Base-by-base conservation (phyloP, 2,113 vertebrate genomes). In the Anseranas semipalmata region DNA sequence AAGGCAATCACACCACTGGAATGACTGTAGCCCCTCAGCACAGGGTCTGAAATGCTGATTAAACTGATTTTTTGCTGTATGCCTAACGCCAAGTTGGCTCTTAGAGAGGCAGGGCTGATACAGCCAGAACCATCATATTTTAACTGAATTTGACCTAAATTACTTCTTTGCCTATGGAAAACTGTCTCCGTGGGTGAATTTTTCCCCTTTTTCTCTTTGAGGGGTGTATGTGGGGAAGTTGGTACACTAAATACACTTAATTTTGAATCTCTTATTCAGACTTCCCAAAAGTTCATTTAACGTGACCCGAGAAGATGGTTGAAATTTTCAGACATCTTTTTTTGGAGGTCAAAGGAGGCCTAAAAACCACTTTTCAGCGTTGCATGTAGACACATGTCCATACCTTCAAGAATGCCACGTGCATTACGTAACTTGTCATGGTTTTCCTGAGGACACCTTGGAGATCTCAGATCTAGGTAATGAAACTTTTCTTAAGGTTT, bases 111-210 rank as follows among this genome's bases (percentile, higher is more conserved):
- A 39, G 12, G 60, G 67, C 58, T 73, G n/a, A 72, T 45, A 50
- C 24, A 83, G 62, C 62, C 53, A 93, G 30, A 87, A 80, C 21
- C 5, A 28, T 46, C 19, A 20, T 4, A 14, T 65, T 78, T 87
- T 55, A 60, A 37, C n/a, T 39, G 37, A 82, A 75, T 81, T 91
- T 30, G 16, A 93, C 32, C 17, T 68, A 10, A 53, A 53, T 55
- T 59, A 56, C 27, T 62, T 20, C 74, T 8, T 6, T 48, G 32
- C 4, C 56, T 91, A 65, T 48, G 48, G 19, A 68, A 85, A 84
- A 48, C 9, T 7, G 10, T 27, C 5, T 50, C 10, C 8, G 1
- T 5, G 4, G 18, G 22, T 0, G 15, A 9, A 13, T 33, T 80
- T 68, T 80, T 10, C 12, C 15, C 22, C 19, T n/a, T 50, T 68